Evolutionary conservation across 2,888 invertebrate genomes (phyloP).

Genomic region (Latrodectus elegans): DNA sequence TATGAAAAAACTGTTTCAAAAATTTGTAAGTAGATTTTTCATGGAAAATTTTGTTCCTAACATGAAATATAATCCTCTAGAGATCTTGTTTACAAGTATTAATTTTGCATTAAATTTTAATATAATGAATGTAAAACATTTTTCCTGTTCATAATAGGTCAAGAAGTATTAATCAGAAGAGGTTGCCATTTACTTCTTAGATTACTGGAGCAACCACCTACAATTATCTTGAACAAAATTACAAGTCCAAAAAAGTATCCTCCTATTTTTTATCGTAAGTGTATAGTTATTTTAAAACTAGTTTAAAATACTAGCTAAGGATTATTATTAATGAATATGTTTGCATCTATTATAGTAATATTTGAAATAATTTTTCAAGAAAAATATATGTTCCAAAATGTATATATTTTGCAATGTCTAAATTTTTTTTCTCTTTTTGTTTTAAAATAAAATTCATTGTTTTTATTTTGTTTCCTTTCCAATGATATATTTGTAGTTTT

Average conservation of each 20-base stretch:
- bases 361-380: no score
- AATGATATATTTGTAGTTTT: no score
- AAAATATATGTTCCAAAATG: no score
- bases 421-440: no score
- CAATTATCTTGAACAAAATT: slow-evolving; percentile 12
- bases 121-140: background rate
- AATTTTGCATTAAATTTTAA: background rate
- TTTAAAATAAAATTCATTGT: no score
- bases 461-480: no score
- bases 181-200: slow-evolving; percentile 43
- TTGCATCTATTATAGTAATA: no score
- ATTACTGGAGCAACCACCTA: slow-evolving; percentile 33
- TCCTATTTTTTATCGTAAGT: slow-evolving; percentile 43
- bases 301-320: no score
- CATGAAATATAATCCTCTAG: background rate
- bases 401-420: no score
- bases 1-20: slow-evolving; percentile 34
- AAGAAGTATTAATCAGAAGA: slow-evolving; percentile 18
- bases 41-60: background rate
- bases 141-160: slow-evolving; percentile 8
- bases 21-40: slow-evolving; percentile 25
- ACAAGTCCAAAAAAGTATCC: slow-evolving; percentile 59
- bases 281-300: background rate
- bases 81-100: background rate
- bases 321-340: no score